Percentiles rank a stretch among this genome's conserved stretches.
phyloP scores from a whole-genome alignment of 2,888 invertebrate genomes.

The Stomorhina lunata region DNA sequence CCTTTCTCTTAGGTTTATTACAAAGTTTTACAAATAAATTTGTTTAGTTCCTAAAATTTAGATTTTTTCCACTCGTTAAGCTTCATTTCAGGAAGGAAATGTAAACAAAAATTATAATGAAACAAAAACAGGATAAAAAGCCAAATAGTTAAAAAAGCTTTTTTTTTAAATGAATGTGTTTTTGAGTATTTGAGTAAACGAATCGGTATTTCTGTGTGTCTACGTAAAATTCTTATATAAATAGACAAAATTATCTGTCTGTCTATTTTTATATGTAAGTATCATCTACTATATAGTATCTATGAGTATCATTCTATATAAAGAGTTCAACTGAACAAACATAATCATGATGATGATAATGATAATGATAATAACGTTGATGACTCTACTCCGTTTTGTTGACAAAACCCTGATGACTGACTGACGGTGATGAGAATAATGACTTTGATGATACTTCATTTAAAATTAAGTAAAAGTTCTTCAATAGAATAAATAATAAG shows the following conservation, averaged over 20 bases:
- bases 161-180: neutral
- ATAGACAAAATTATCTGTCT: too few species aligned
- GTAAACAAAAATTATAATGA: neutral
- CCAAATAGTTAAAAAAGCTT: neutral
- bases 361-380: too few species aligned
- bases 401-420: constrained; percentile 29
- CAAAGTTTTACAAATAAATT: too few species aligned
- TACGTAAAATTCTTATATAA: neutral
- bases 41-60: too few species aligned
- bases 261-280: neutral
- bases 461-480: constrained; percentile 51
- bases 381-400: too few species aligned
- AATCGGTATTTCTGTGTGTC: neutral
- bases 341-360: constrained; percentile 3
- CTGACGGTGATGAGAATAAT: constrained; percentile 28
- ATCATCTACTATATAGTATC: too few species aligned
- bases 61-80: too few species aligned
- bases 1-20: too few species aligned
- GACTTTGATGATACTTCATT: constrained; percentile 50
- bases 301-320: neutral
- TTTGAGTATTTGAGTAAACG: neutral
- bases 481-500: constrained; percentile 31
- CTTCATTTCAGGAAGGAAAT: neutral
- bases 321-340: constrained; percentile 17
- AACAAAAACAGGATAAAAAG: neutral